Percentiles rank a stretch among this genome's conserved stretches.
Conservation (phyloP, 2,888 invertebrate genomes). For the Trichacis sp. region DNA sequence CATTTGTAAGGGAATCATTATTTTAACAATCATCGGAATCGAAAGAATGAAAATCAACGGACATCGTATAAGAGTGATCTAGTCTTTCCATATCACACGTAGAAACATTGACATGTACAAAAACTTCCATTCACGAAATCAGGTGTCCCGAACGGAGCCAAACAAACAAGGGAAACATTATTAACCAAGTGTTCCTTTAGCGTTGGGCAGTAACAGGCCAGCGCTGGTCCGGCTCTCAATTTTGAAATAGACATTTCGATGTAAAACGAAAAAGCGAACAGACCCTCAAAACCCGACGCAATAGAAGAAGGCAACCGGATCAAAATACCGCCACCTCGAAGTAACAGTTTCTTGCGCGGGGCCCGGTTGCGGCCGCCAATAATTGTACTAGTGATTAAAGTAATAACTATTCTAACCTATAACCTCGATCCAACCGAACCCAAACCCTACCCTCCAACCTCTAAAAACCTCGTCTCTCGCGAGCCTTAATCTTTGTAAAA, state of each 20-base stretch:
- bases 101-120: conserved; percentile 39
- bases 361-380: conserved; percentile 63
- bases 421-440: conserved; percentile 28
- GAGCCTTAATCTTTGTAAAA: conserved; percentile 44
- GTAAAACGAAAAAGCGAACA: conserved; percentile 67
- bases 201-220: conserved; percentile 66
- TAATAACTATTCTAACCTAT: conserved; percentile 46
- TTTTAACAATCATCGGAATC: background rate
- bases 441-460: conserved; percentile 17
- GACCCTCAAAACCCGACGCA: conserved; percentile 80
- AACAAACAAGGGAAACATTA: too few relatives aligned
- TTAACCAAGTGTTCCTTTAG: conserved; percentile 51
- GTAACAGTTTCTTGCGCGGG: conserved; percentile 69
- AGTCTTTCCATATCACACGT: conserved; percentile 43
- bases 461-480: conserved; percentile 33
- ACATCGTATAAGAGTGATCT: conserved; percentile 21
- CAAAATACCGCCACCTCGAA: conserved; percentile 68
- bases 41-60: conserved; percentile 25
- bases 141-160: too few relatives aligned
- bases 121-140: conserved; percentile 29
- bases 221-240: conserved; percentile 76
- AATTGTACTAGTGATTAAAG: conserved; percentile 44
- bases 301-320: conserved; percentile 76
- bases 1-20: conserved; percentile 46
- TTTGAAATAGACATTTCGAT: conserved; percentile 78